A percentile compares a stretch with the other conserved stretches of the same genome.
Evolutionary conservation across 2,888 invertebrate species (phyloP).

Genomic region (Prenolepis imparis): DNA sequence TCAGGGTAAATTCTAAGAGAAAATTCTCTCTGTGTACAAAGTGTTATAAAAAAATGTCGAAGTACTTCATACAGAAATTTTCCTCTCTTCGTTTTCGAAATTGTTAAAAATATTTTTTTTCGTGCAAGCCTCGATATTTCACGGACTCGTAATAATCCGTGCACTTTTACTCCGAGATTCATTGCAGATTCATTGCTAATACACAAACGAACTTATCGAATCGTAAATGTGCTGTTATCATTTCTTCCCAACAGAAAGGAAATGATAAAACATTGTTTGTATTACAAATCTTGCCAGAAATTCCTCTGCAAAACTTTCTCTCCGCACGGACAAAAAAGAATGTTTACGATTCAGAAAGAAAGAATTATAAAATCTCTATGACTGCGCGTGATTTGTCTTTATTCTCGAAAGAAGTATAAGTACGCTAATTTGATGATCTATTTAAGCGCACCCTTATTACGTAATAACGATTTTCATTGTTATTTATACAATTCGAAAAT

Average conservation of each 20-base stretch:
- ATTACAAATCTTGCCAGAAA: background rate
- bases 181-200: background rate
- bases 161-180: background rate
- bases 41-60: background rate
- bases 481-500: background rate
- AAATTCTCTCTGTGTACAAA: too few species aligned
- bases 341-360: too few species aligned
- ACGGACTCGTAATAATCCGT: background rate
- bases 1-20: too few species aligned
- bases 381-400: background rate
- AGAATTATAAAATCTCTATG: background rate
- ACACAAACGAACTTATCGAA: conserved; percentile 26
- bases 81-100: background rate
- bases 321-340: background rate
- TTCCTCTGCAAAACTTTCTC: background rate
- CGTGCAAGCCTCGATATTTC: background rate
- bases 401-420: background rate
- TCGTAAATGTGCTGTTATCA: conserved; percentile 18
- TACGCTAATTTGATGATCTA: background rate
- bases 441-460: background rate
- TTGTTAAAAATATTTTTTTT: background rate
- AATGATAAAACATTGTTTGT: conserved; percentile 12
- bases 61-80: background rate
- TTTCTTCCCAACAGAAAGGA: conserved; percentile 17
- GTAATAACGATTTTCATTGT: background rate